Evolutionary conservation across 37 sponge, comb jelly and placozoan species (phyloP), one percentile per base, ranked within the genome.

Genomic region (Ephydatia muelleri): DNA sequence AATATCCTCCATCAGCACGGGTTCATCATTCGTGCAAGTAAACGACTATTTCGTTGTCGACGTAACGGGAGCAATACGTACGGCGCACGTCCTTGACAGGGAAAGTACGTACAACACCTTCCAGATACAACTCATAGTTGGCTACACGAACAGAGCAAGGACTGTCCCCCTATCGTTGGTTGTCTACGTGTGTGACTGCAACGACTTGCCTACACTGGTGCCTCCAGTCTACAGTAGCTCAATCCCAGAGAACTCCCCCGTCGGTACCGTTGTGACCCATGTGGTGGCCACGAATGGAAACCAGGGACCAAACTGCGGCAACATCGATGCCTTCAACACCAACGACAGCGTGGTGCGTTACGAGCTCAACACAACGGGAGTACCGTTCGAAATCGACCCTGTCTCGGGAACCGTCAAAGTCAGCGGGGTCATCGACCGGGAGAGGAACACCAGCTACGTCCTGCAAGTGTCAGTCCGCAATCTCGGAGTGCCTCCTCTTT

Each of bases 131-230:
- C 0, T 28, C 23, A 82, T 77, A 11, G 32, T 14, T 31, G 94
- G 87, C 23, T 34, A 77, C 16, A 85, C 73, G 14, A 30, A 76
- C 9, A 0, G n/a, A 12, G 9, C 70, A 0, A 43, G 33, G 0
- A 29, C 5, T 5, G 38, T 35, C 28, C 6, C 30, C 19, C 82
- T 76, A 64, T 19, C n/a, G 11, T 14, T 87, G 31, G 30, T 68
- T 36, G 76, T 93, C 38, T 66, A 21, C 33, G 87, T 94, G 3
- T 94, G 91, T 82, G 92, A 94, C 8, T 84, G 86, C 67, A 94
- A 94, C 71, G 95, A 94, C 77, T 83, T 92, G 38, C 12, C 66
- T 5, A 92, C 95, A 43, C 0, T 73, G n/a, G 92, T 94, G 57
- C 33, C 35, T 25, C 36, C 34, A 0, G 16, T 47, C 13, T 82